phyloP scores from a whole-genome alignment of 1,140 invertebrate species.

The Leptinotarsa undecemlineata region DNA sequence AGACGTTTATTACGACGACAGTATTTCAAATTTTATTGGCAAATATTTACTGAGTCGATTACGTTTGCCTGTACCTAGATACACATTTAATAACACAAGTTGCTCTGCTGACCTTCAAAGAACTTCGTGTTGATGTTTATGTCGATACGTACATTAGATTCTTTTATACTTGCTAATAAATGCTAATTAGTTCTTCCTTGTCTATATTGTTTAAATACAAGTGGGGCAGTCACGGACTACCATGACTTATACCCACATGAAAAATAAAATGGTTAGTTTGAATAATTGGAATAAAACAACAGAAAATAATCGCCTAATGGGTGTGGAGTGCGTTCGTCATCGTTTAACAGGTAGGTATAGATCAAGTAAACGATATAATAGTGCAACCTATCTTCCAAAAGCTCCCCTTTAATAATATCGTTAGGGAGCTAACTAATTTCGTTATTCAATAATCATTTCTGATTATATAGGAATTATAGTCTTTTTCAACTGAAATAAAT shows the following conservation, averaged over 20 bases:
- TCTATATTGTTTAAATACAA: slow-evolving; percentile 15
- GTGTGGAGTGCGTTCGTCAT: neutral
- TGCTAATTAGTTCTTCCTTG: slow-evolving; percentile 21
- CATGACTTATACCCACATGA: slow-evolving; percentile 1
- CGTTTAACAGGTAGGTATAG: no score
- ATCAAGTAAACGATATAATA: no score
- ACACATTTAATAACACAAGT: slow-evolving; percentile 9
- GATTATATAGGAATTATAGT: no score
- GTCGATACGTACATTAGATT: slow-evolving; percentile 5
- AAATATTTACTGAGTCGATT: slow-evolving; percentile 19
- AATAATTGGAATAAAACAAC: slow-evolving; percentile 1
- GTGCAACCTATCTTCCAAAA: no score
- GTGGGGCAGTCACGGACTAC: neutral
- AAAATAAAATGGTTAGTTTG: neutral
- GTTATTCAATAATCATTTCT: no score
- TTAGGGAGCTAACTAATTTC: no score
- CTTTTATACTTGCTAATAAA: slow-evolving; percentile 16
- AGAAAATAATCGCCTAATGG: neutral
- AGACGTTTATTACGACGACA: slow-evolving; percentile 11
- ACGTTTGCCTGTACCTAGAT: slow-evolving; percentile 11
- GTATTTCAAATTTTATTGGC: slow-evolving; percentile 20
- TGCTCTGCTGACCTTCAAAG: slow-evolving; percentile 19
- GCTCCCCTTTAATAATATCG: no score
- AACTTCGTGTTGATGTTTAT: slow-evolving; percentile 16
- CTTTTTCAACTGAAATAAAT: no score